Evolutionary conservation across 2,888 invertebrate species (phyloP).

Genomic region (Pristionchus japonicus): DNA sequence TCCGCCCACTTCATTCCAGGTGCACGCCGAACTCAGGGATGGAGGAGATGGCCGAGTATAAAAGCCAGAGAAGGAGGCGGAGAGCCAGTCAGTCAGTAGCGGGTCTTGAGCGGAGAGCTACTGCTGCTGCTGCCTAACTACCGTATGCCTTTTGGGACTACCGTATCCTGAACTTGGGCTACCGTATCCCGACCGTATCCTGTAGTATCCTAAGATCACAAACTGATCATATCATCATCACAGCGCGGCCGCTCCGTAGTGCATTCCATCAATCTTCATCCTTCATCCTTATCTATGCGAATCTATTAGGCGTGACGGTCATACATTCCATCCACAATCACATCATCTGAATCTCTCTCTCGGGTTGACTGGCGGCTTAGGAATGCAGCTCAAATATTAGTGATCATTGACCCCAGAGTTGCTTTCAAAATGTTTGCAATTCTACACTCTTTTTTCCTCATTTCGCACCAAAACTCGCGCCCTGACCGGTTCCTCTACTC

Average conservation of each 20-base stretch:
- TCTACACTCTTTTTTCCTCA: neutral
- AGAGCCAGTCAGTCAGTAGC: neutral
- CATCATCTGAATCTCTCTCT: neutral
- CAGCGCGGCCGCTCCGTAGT: neutral
- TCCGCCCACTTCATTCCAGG: conserved; percentile 7
- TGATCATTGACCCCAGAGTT: neutral
- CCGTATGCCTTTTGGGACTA: neutral
- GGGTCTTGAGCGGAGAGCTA: conserved; percentile 11
- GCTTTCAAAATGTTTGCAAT: neutral
- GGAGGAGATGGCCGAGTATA: neutral
- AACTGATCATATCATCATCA: neutral
- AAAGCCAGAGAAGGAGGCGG: neutral
- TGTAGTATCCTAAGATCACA: neutral
- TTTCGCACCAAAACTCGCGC: neutral
- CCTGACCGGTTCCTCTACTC: neutral
- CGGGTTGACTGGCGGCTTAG: neutral
- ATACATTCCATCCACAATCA: neutral
- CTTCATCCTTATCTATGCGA: conserved; percentile 20
- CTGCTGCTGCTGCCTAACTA: too few species aligned
- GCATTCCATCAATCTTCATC: neutral
- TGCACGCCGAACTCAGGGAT: neutral
- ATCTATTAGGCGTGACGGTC: neutral
- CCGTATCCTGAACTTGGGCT: too few species aligned
- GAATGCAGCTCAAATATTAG: too few species aligned
- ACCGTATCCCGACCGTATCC: neutral